These are phyloP conservation scores for Hybognathus amarus DNA, from an alignment of 2,797 vertebrate species.

Conservation along the genomic window DNA sequence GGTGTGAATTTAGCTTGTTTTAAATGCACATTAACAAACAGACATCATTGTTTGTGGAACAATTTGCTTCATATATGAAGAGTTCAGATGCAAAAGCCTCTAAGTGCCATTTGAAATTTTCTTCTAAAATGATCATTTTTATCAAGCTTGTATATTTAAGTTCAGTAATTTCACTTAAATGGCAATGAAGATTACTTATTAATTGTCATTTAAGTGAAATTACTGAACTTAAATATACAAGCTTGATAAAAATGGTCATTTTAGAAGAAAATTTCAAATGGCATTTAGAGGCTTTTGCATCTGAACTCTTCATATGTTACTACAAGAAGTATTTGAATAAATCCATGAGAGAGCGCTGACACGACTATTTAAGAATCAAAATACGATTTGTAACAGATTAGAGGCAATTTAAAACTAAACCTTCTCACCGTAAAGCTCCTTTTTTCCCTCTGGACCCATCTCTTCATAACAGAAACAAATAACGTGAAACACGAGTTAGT, in stretches of 20 bases:
- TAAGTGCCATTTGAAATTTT: too few relatives aligned
- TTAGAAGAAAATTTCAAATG: too few relatives aligned
- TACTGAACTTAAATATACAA: too few relatives aligned
- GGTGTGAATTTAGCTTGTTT: not conserved
- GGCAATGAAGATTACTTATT: too few relatives aligned
- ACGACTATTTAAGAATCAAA: not conserved
- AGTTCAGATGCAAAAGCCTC: too few relatives aligned
- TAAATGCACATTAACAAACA: not conserved
- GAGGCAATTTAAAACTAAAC: not conserved
- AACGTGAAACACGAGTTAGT: slow-evolving; percentile 44
- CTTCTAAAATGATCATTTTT: too few relatives aligned
- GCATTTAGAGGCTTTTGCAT: too few relatives aligned
- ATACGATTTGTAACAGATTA: not conserved
- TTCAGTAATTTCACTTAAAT: too few relatives aligned
- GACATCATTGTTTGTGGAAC: not conserved
- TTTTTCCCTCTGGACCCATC: slow-evolving; percentile 82
- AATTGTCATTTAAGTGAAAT: too few relatives aligned
- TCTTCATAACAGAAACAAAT: slow-evolving; percentile 71
- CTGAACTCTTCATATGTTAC: too few relatives aligned
- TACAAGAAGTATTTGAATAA: slow-evolving; percentile 10
- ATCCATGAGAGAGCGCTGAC: not conserved
- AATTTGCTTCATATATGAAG: not conserved
- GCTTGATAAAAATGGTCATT: too few relatives aligned
- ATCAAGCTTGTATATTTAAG: too few relatives aligned
- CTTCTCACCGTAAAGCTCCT: slow-evolving; percentile 73